Percentiles rank a stretch among this genome's conserved stretches.
phyloP scores from a whole-genome alignment of 1,140 invertebrate species.

The Lepidurus arcticus region DNA sequence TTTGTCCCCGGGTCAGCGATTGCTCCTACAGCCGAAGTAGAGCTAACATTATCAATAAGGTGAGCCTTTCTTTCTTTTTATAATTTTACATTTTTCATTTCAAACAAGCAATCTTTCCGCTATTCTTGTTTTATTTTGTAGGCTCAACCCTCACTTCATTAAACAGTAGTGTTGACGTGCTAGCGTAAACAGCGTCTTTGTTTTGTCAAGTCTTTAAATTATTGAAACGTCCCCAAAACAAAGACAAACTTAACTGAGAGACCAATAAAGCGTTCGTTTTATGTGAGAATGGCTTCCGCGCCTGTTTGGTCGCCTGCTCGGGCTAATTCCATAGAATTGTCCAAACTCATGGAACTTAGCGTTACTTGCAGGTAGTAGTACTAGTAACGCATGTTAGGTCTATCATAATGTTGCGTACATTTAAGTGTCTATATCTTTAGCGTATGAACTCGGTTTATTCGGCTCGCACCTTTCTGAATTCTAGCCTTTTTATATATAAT shows the following conservation, averaged over 20 bases:
- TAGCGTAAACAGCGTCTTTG: not conserved
- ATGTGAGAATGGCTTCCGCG: not conserved
- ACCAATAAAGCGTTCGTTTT: not conserved
- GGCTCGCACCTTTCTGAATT: too few relatives aligned
- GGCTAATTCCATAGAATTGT: slow-evolving; percentile 5
- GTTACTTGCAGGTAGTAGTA: not conserved
- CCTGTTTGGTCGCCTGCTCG: not conserved
- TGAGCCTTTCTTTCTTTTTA: not conserved
- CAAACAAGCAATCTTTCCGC: not conserved
- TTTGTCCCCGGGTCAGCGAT: slow-evolving; percentile 3
- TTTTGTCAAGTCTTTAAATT: not conserved
- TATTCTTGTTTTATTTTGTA: not conserved
- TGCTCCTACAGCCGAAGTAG: not conserved
- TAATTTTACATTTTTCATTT: not conserved
- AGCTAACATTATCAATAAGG: not conserved
- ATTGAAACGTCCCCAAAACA: not conserved
- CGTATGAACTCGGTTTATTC: too few relatives aligned
- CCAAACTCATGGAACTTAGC: slow-evolving; percentile 12
- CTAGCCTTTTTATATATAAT: too few relatives aligned
- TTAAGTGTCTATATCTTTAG: not conserved
- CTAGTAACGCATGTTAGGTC: not conserved
- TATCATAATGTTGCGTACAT: not conserved
- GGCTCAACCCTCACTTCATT: not conserved
- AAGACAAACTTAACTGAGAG: not conserved
- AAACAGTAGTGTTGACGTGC: not conserved